Conservation (phyloP, 2,888 invertebrate genomes). For the Agrochola macilenta region DNA sequence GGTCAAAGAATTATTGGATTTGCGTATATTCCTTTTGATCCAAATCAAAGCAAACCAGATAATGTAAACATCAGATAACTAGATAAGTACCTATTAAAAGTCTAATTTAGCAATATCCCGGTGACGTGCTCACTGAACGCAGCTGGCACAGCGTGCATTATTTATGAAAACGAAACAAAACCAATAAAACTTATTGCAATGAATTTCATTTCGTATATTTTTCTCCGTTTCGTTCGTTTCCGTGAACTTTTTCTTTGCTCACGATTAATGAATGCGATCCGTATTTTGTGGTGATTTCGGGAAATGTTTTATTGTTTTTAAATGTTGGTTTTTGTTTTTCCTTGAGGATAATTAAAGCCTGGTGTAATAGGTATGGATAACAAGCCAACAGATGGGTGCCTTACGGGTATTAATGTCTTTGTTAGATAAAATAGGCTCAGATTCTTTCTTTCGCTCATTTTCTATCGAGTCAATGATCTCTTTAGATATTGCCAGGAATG, state of each 20-base stretch:
- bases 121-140: background rate
- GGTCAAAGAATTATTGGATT: no score
- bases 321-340: conserved; percentile 15
- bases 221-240: conserved; percentile 54
- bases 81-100: conserved; percentile 4
- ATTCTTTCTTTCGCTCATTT: no score
- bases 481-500: no score
- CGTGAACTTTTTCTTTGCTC: conserved; percentile 55
- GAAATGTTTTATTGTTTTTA: conserved; percentile 26
- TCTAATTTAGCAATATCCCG: conserved; percentile 51
- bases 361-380: background rate
- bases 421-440: no score
- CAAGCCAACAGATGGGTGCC: conserved; percentile 5
- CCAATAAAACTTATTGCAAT: conserved; percentile 73
- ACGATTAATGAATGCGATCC: conserved; percentile 62
- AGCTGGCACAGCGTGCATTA: conserved; percentile 66
- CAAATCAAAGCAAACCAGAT: background rate
- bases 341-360: background rate
- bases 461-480: no score
- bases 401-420: background rate
- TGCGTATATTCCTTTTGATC: background rate
- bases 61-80: background rate
- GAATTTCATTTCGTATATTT: conserved; percentile 66
- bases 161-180: conserved; percentile 73
- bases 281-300: conserved; percentile 42